A percentile compares a stretch with the other conserved stretches of the same genome.
These are phyloP conservation scores for Rhizoglyphus robini DNA, from an alignment of 1,140 invertebrate species.

Conservation along the genomic window DNA sequence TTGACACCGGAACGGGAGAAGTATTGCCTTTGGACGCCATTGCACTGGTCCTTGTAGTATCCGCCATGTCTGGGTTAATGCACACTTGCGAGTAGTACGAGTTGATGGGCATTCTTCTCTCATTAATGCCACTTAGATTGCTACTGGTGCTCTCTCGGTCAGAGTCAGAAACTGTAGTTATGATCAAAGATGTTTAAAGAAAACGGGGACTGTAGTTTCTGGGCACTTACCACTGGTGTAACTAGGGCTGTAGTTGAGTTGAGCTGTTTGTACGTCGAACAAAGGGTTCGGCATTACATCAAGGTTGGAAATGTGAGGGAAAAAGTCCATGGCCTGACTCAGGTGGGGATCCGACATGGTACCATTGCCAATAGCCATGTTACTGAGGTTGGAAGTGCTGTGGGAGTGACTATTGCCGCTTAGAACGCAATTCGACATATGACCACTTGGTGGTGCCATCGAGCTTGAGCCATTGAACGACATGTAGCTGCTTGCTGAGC, in stretches of 20 bases:
- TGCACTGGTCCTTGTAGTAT: slow-evolving; percentile 1
- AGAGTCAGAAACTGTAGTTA: slow-evolving; percentile 21
- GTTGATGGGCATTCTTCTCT: slow-evolving; percentile 10
- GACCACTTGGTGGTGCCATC: slow-evolving; percentile 24
- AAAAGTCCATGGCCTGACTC: slow-evolving; percentile 17
- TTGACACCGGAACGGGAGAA: not conserved
- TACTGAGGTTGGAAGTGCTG: too few species aligned
- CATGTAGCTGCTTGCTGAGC: not conserved
- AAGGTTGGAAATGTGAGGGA: slow-evolving; percentile 18
- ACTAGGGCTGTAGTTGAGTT: slow-evolving; percentile 22
- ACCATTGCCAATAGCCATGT: too few species aligned
- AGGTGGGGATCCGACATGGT: too few species aligned
- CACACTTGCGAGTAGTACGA: not conserved
- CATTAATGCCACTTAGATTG: slow-evolving; percentile 24
- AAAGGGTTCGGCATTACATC: slow-evolving; percentile 21
- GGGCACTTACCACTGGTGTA: slow-evolving; percentile 18
- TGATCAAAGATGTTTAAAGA: not conserved
- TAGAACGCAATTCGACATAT: not conserved
- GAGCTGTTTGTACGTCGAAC: slow-evolving; percentile 19
- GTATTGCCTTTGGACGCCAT: not conserved
- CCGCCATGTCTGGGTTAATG: not conserved
- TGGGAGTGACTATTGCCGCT: too few species aligned
- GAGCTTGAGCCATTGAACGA: slow-evolving; percentile 25
- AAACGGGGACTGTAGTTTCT: too few species aligned
- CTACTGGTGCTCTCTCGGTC: slow-evolving; percentile 26